Evolutionary conservation across 2,797 vertebrate genomes (phyloP).

Genomic region (Megalops cyprinoides): DNA sequence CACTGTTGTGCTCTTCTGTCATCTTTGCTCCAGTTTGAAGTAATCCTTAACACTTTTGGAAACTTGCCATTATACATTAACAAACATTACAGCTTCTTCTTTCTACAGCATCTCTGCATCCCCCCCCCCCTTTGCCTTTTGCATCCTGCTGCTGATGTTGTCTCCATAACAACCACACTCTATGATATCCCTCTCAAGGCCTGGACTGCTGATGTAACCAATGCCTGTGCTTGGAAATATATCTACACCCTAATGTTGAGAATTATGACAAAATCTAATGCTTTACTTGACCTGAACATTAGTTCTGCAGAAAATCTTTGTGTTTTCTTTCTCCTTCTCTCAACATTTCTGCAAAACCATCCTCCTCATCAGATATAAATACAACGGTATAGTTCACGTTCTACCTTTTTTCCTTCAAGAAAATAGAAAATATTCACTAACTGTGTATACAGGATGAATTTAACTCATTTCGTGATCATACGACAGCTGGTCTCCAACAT

Average conservation of each 20-base stretch:
- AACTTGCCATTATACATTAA: too few relatives aligned
- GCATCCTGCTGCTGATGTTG: constrained; percentile 39
- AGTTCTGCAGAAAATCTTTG: background rate
- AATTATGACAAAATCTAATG: constrained; percentile 4
- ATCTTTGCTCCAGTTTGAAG: too few relatives aligned
- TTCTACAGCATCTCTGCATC: constrained; percentile 26
- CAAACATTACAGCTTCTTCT: background rate
- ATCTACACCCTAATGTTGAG: background rate
- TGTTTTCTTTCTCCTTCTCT: too few relatives aligned
- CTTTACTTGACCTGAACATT: background rate
- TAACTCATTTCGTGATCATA: background rate
- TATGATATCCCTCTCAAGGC: constrained; percentile 21
- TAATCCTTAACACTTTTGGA: too few relatives aligned
- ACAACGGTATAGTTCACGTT: too few relatives aligned
- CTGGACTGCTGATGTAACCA: constrained; percentile 27
- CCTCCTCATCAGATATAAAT: too few relatives aligned
- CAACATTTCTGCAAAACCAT: too few relatives aligned
- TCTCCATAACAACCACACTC: constrained; percentile 48
- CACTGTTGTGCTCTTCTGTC: too few relatives aligned
- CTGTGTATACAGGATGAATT: background rate
- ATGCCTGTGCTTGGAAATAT: constrained; percentile 36
- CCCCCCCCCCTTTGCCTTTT: background rate
- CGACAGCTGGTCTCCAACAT: background rate
- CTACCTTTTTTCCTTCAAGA: background rate
- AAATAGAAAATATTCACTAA: background rate